Evolutionary conservation across 2,113 vertebrate genomes (phyloP), one percentile per base, ranked within the genome.

Genomic region (Malurus cyaneus): DNA sequence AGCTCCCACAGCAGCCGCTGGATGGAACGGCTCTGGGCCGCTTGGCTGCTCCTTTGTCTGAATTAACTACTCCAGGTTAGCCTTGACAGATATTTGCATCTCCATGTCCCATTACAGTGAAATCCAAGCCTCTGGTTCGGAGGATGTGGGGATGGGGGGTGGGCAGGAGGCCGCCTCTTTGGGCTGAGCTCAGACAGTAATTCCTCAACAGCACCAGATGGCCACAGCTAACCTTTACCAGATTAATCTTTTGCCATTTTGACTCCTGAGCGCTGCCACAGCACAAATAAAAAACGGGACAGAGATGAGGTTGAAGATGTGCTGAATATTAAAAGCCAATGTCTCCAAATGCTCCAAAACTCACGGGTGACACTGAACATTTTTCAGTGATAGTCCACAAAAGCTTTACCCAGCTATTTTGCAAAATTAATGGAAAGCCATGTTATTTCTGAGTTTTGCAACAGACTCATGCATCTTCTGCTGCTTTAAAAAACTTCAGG

Each of bases 71-170:
- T 31, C 76, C 85, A 60, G 64, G 85, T 94, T 69, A 96, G 96
- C 95, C 82, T 47, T 95, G 86, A 94, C 89, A 92, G 97, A 96
- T 81, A 92, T 97, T 96, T 96, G 96, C 95, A 86, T 93, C 94
- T 64, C 85, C 86, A 94, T 59, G 90, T 96, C 92, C 73, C 94
- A 95, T 96, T 90, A 95, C 79, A 31, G 93, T 11, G 98, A 98
- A 98, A 98, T 69, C 96, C 89, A 98, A 98, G 85, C 98, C 97
- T 97, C 77, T 56, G 79, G 62, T 89, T 80, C 62, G 10, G 85
- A 85, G 89, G 91, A 92, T 80, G 88, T 70, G 72, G 88, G 66
- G 80, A 70, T 61, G 91, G 89, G 92, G 92, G 88, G 74, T 61
- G 56, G 87, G 88, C 76, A 78, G 77, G 66, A 16, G 41, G 86